Evolutionary conservation across 2,113 vertebrate species (phyloP).

Genomic region (Oxyura jamaicensis): DNA sequence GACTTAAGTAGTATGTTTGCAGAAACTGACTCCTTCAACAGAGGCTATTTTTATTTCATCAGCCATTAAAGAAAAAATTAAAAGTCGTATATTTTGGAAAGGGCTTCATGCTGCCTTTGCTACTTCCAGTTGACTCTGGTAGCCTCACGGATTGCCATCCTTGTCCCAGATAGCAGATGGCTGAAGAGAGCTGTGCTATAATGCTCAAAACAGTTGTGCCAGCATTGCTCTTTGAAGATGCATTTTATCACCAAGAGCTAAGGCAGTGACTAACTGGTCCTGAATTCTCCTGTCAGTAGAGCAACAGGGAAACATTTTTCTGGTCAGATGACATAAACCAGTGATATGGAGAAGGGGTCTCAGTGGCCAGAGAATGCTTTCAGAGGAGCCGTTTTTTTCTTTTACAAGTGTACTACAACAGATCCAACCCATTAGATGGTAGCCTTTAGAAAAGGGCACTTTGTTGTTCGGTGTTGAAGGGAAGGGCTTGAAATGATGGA

Average conservation of each 20-base stretch:
- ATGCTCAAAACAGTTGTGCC: background rate
- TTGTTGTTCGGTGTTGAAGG: background rate
- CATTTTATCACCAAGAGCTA: background rate
- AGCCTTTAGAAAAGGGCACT: background rate
- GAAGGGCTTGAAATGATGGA: background rate
- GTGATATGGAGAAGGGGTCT: background rate
- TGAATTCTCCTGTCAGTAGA: background rate
- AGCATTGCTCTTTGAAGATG: background rate
- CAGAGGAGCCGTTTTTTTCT: background rate
- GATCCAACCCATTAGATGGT: accelerated
- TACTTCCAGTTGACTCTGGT: background rate
- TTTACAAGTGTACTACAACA: background rate
- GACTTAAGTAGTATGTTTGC: background rate
- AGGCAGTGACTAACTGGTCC: background rate
- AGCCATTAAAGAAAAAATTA: background rate
- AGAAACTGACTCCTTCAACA: background rate
- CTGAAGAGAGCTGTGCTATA: background rate
- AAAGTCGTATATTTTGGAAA: background rate
- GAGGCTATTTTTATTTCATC: background rate
- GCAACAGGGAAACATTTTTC: background rate
- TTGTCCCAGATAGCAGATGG: background rate
- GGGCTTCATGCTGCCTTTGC: background rate
- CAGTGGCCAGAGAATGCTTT: background rate
- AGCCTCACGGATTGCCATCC: background rate
- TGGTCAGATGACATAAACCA: background rate